A percentile compares a stretch with the other conserved stretches of the same genome.
Conservation (phyloP, 37 sponge, comb jelly and placozoan genomes). For the Chondrosia reniformis region DNA sequence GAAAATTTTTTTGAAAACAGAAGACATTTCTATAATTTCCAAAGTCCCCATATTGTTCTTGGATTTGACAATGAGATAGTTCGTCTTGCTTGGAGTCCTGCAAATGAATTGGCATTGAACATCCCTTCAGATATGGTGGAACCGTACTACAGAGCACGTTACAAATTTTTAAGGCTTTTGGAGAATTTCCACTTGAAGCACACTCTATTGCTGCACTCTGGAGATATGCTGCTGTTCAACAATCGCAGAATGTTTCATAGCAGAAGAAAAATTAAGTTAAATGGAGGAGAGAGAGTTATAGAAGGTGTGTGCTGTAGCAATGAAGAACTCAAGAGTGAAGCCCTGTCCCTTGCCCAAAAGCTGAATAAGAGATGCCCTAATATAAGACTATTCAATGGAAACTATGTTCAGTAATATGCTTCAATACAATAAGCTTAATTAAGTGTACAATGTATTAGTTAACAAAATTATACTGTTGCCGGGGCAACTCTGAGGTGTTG, state of each 20-base stretch:
- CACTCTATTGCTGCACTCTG: background rate
- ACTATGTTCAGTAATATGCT: background rate
- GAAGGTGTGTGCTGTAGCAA: background rate
- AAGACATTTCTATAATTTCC: background rate
- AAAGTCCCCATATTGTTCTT: background rate
- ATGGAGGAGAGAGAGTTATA: conserved; percentile 1
- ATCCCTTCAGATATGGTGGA: background rate
- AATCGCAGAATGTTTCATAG: conserved; percentile 1
- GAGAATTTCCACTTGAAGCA: background rate
- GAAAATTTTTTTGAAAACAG: too few relatives aligned
- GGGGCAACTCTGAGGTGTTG: too few relatives aligned
- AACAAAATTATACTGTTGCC: too few relatives aligned
- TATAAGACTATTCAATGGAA: background rate
- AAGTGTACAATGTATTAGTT: too few relatives aligned
- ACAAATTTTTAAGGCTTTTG: background rate
- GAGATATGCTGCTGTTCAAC: background rate
- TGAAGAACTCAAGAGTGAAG: conserved; percentile 14
- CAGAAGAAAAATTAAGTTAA: background rate
- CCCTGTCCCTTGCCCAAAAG: background rate
- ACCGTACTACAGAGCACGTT: background rate
- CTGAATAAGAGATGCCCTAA: background rate
- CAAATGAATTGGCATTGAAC: background rate
- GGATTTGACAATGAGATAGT: conserved; percentile 13
- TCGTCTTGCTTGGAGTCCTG: background rate
- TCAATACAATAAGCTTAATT: too few relatives aligned